These are phyloP conservation scores for Megathymus violae DNA, from an alignment of 1,140 invertebrate species.

Conservation along the genomic window DNA sequence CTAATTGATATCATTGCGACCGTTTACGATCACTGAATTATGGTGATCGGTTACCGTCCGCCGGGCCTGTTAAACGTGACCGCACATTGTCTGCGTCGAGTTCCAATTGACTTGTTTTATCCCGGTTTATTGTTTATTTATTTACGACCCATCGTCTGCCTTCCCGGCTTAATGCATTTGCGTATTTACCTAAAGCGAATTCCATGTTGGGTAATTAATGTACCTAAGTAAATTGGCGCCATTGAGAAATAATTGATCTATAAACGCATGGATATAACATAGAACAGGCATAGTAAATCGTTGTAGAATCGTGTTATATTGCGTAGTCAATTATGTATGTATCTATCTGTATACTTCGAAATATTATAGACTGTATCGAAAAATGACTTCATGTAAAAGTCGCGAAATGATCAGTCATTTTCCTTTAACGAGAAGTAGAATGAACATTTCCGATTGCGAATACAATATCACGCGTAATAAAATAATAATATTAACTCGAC, in stretches of 20 bases:
- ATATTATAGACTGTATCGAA: too few species aligned
- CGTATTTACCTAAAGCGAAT: conserved; percentile 24
- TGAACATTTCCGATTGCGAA: conserved; percentile 58
- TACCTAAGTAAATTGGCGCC: conserved; percentile 4
- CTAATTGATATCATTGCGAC: conserved; percentile 81
- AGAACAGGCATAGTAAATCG: too few species aligned
- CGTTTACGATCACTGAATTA: conserved; percentile 81
- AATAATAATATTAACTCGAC: conserved; percentile 73
- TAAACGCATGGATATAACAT: too few species aligned
- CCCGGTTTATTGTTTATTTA: conserved; percentile 79
- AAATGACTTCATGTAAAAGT: background rate
- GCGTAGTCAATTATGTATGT: too few species aligned
- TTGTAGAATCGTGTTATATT: too few species aligned
- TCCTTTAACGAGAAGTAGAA: conserved; percentile 52
- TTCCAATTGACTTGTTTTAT: conserved; percentile 76
- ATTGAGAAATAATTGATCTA: background rate
- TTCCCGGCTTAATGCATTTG: conserved; percentile 23
- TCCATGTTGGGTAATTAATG: conserved; percentile 6
- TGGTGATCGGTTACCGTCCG: conserved; percentile 67
- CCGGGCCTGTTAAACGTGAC: conserved; percentile 72
- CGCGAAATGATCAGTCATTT: conserved; percentile 40
- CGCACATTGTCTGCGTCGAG: conserved; percentile 67
- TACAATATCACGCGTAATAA: conserved; percentile 77
- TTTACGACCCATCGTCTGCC: conserved; percentile 56
- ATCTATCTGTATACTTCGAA: too few species aligned